A percentile compares a stretch with the other conserved stretches of the same genome.
Conservation (phyloP, 2,888 invertebrate species). For the Octonoba sinensis region DNA sequence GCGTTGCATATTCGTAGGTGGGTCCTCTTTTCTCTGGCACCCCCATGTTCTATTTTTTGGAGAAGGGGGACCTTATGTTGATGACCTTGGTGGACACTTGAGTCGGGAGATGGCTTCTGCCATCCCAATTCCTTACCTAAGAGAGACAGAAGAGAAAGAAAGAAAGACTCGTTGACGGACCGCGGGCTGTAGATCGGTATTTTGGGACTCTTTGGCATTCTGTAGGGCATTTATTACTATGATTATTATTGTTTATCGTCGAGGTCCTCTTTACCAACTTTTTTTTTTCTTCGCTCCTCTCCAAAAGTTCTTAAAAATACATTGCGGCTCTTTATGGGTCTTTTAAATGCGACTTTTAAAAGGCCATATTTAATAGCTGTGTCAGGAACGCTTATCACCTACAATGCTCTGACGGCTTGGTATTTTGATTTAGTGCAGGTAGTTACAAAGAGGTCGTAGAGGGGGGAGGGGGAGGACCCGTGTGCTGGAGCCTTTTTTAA, state of each 20-base stretch:
- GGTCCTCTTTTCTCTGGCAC: conserved; percentile 1
- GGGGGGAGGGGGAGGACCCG: background rate
- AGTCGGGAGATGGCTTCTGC: background rate
- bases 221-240: conserved; percentile 28
- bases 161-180: background rate
- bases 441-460: background rate
- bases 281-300: conserved; percentile 12
- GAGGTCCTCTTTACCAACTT: too few species aligned
- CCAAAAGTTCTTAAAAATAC: conserved; percentile 38
- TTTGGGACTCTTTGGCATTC: conserved; percentile 22
- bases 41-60: conserved; percentile 1
- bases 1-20: conserved; percentile 39
- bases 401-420: conserved; percentile 37
- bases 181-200: conserved; percentile 2
- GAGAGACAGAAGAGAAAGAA: background rate
- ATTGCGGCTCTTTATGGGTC: conserved; percentile 22
- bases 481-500: background rate
- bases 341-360: conserved; percentile 12
- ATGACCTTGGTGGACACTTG: conserved; percentile 52
- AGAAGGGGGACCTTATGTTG: conserved; percentile 48
- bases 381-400: conserved; percentile 25
- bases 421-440: conserved; percentile 41
- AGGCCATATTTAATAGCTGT: conserved; percentile 32
- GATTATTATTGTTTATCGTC: conserved; percentile 15
- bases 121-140: background rate